phyloP scores from a whole-genome alignment of 2,113 vertebrate genomes.

The Empidonax alnorum region DNA sequence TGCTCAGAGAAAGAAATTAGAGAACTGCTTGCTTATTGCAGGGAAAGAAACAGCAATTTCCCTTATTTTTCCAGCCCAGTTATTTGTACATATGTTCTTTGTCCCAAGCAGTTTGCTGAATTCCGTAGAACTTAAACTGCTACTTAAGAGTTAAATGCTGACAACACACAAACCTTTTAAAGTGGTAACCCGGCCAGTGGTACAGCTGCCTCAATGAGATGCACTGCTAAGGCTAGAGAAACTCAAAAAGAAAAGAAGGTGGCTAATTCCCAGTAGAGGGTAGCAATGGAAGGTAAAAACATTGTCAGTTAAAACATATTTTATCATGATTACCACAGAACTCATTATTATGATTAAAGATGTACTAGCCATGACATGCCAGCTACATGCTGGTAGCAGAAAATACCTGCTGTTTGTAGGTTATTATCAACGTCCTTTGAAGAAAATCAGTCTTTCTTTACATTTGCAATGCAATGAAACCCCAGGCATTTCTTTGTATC shows the following conservation, averaged over 20 bases:
- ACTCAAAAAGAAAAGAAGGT: not conserved
- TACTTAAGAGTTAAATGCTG: not conserved
- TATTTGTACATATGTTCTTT: not conserved
- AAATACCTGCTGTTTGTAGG: slow-evolving; percentile 71
- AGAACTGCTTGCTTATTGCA: not conserved
- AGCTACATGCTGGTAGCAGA: slow-evolving; percentile 68
- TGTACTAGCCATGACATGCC: slow-evolving; percentile 63
- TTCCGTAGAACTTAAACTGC: not conserved
- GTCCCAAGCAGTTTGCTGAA: not conserved
- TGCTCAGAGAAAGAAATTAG: not conserved
- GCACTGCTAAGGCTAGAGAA: not conserved
- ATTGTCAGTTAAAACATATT: slow-evolving; percentile 62
- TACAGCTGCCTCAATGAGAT: not conserved
- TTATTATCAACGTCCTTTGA: slow-evolving; percentile 70
- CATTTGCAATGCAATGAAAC: slow-evolving; percentile 66
- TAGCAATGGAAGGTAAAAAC: slow-evolving; percentile 48
- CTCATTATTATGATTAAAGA: slow-evolving; percentile 73
- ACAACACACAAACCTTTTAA: not conserved
- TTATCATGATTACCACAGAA: slow-evolving; percentile 64
- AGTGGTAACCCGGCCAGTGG: not conserved
- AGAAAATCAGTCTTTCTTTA: slow-evolving; percentile 66
- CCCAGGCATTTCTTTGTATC: slow-evolving; percentile 62
- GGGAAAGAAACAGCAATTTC: not conserved
- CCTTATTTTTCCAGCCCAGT: not conserved
- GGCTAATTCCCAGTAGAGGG: not conserved